Base-by-base conservation (phyloP, 2,797 vertebrate species). In the Mycteria americana region DNA sequence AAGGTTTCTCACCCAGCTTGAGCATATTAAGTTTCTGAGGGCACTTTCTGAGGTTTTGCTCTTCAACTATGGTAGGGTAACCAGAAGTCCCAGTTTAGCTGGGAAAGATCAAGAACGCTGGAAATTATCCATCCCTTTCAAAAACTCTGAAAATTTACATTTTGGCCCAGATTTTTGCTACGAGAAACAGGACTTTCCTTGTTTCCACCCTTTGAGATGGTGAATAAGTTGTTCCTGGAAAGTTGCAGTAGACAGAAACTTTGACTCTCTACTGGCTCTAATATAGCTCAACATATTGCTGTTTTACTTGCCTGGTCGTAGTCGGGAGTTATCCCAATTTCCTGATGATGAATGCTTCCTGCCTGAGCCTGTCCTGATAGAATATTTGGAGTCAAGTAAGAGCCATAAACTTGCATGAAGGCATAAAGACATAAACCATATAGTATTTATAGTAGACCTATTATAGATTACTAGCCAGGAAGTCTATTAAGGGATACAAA, bases 401-500 rank as follows among this genome's bases (percentile, higher is more conserved):
- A 91, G 35, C 17, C 41, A 82, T 94, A 92, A 86, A 88, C 51
- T 48, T 85, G 17, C 35, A 59, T 65, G 54, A 89, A 76, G 57
- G 28, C 39, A 48, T 46, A 65, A 91, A 72, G 24, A 13, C 45
- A 65, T 79, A 85, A 82, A 87, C 85, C 48, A 76, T 35, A 60
- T 39, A 76, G 11, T 72, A 93, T 90, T 90, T 93, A 86, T 50
- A 46, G 80, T n/a, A 90, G 76, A 46, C 15, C 7, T 56, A 56
- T 45, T 78, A 68, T 46, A 78, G 73, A 92, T 90, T 88, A 57
- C 22, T 81, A 65, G 27, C 63, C 73, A 90, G 65, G 48, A 86
- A 90, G 57, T 84, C 83, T 91, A 43, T 95, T 75, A 88, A 78
- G 11, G 50, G n/a, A 39, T 74, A 80, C 68, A 67, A 93, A 95